Evolutionary conservation across 2,113 vertebrate genomes (phyloP).

Genomic region (Chloebia gouldiae): DNA sequence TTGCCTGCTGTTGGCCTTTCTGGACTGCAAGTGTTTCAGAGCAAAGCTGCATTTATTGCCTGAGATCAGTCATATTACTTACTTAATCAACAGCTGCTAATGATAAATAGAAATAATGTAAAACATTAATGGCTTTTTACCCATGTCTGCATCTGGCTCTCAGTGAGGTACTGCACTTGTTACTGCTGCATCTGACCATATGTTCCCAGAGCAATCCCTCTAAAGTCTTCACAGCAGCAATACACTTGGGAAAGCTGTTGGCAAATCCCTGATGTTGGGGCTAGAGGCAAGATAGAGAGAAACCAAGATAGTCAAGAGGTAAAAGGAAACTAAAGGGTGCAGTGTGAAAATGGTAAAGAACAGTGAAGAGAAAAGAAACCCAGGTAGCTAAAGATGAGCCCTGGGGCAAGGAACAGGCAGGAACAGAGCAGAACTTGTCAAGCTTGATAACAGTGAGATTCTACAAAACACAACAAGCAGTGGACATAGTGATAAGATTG

Average conservation of each 20-base stretch:
- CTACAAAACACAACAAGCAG: not conserved
- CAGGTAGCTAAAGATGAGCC: not conserved
- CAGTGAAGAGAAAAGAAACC: not conserved
- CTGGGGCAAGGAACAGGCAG: not conserved
- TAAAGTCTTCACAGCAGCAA: not conserved
- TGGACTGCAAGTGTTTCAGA: not conserved
- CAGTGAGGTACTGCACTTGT: not conserved
- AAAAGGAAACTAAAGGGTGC: not conserved
- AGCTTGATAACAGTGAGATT: not conserved
- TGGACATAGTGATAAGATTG: accelerated
- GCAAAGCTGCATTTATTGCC: not conserved
- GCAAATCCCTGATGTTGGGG: not conserved
- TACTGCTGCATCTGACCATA: not conserved
- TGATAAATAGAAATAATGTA: not conserved
- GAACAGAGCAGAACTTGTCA: not conserved
- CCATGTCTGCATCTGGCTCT: not conserved
- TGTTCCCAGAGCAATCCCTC: not conserved
- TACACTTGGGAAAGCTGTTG: not conserved
- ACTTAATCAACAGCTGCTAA: not conserved
- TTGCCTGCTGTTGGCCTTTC: not conserved
- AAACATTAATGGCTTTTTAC: not conserved
- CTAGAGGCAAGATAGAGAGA: not conserved
- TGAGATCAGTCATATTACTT: not conserved
- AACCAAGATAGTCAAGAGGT: not conserved
- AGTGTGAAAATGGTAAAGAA: not conserved